These are phyloP conservation scores for Girardinus metallicus DNA, from an alignment of 2,797 vertebrate species.

Conservation along the genomic window DNA sequence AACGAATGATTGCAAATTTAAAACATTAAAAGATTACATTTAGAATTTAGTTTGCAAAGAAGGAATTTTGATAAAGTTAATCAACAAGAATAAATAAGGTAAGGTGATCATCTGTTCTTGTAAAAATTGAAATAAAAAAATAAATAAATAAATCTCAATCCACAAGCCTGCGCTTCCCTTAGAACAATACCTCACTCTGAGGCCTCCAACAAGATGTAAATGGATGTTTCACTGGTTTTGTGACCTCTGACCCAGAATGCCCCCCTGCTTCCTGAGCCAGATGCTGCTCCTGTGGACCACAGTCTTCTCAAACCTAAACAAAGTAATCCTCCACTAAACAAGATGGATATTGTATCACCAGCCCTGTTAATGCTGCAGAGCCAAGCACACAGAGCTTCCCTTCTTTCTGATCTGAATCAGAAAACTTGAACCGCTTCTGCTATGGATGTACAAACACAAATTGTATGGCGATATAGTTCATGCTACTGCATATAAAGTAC, in stretches of 20 bases:
- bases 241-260: conserved; percentile 70
- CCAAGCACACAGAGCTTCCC: conserved; percentile 40
- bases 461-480: not conserved
- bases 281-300: conserved; percentile 77
- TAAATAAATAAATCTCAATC: not conserved
- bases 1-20: not conserved
- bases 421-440: conserved; percentile 23
- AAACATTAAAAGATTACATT: not conserved
- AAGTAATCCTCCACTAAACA: conserved; percentile 80
- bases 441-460: conserved; percentile 15
- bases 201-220: conserved; percentile 68
- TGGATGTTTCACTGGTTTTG: conserved; percentile 74
- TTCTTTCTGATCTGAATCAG: conserved; percentile 26
- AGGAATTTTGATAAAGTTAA: not conserved
- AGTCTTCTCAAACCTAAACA: conserved; percentile 74
- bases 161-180: conserved; percentile 44
- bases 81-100: not conserved
- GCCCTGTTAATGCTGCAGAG: conserved; percentile 60
- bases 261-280: conserved; percentile 78
- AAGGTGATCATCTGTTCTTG: not conserved
- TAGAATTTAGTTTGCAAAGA: not conserved
- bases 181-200: conserved; percentile 70
- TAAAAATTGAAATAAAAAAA: conserved; percentile 10
- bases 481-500: not conserved
- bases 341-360: conserved; percentile 80